Percentiles rank a stretch among this genome's conserved stretches.
These are phyloP conservation scores for Abrostola tripartita DNA, from an alignment of 2,888 invertebrate species.

Conservation along the genomic window DNA sequence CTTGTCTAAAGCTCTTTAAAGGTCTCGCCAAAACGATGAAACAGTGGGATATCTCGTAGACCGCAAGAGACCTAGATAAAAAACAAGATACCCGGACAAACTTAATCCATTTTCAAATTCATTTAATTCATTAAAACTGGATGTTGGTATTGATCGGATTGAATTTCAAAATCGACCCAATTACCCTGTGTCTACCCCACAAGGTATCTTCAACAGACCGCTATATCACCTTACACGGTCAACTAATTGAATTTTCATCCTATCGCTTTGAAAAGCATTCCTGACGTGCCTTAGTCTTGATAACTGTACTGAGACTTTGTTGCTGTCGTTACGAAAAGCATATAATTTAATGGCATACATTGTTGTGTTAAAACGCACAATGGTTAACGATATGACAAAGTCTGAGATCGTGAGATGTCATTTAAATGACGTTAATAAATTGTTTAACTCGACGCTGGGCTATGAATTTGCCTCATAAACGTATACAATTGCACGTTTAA, in stretches of 20 bases:
- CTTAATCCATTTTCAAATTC: constrained; percentile 1
- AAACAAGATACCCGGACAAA: constrained; percentile 1
- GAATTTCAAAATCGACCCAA: constrained; percentile 21
- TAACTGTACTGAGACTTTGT: constrained; percentile 45
- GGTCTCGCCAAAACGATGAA: not conserved
- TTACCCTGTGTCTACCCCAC: constrained; percentile 9
- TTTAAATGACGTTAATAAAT: constrained; percentile 48
- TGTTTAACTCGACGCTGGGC: constrained; percentile 7
- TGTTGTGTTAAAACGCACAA: constrained; percentile 46
- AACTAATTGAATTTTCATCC: constrained; percentile 44
- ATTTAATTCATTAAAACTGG: not conserved
- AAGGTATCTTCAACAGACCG: constrained; percentile 14
- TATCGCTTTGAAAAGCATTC: constrained; percentile 46
- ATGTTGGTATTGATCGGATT: not conserved
- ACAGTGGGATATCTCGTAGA: too few species aligned
- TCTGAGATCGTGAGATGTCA: constrained; percentile 39
- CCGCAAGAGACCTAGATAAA: not conserved
- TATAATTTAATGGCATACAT: constrained; percentile 46
- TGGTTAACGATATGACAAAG: constrained; percentile 38
- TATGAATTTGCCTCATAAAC: constrained; percentile 20
- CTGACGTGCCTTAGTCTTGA: constrained; percentile 12
- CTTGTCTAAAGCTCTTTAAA: not conserved
- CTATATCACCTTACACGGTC: constrained; percentile 28
- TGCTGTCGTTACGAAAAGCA: constrained; percentile 32
- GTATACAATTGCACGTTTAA: constrained; percentile 1